A percentile compares a stretch with the other conserved stretches of the same genome.
Evolutionary conservation across 2,113 vertebrate species (phyloP).

Genomic region (Rousettus leschenaultii): DNA sequence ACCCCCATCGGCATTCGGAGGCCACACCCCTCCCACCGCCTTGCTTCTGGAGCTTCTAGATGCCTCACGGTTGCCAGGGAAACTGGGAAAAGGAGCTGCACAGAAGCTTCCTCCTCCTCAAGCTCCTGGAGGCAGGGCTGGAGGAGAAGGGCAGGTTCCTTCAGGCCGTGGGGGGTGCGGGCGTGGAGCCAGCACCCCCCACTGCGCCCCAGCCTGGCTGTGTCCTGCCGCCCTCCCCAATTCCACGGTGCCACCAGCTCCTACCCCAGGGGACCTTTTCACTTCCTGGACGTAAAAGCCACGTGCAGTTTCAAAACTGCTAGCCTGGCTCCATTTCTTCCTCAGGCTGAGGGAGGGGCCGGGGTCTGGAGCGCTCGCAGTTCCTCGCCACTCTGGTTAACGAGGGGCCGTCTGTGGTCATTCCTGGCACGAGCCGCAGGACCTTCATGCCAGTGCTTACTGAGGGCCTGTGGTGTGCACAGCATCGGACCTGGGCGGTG

Average conservation of each 20-base stretch:
- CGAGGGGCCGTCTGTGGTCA: background rate
- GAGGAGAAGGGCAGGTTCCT: background rate
- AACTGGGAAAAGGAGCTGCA: background rate
- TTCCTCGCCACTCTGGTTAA: background rate
- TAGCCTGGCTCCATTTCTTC: background rate
- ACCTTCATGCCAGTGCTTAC: background rate
- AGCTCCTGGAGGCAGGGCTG: background rate
- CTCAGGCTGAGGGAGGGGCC: background rate
- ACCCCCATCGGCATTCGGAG: background rate
- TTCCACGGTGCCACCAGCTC: background rate
- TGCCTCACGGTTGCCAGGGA: slow-evolving; percentile 41
- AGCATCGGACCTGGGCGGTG: background rate
- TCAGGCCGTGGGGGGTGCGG: background rate
- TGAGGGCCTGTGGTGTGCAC: background rate
- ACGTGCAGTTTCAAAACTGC: background rate
- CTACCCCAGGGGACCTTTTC: background rate
- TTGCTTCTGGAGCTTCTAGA: slow-evolving; percentile 21
- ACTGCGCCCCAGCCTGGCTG: background rate
- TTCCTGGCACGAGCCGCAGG: background rate
- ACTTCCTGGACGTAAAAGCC: slow-evolving; percentile 15
- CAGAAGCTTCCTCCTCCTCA: background rate
- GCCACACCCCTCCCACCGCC: background rate
- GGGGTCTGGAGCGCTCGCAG: background rate
- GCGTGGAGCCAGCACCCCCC: background rate
- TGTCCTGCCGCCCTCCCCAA: background rate